Conservation (phyloP, 2,888 invertebrate species). For the Dryomyza anilis region DNA sequence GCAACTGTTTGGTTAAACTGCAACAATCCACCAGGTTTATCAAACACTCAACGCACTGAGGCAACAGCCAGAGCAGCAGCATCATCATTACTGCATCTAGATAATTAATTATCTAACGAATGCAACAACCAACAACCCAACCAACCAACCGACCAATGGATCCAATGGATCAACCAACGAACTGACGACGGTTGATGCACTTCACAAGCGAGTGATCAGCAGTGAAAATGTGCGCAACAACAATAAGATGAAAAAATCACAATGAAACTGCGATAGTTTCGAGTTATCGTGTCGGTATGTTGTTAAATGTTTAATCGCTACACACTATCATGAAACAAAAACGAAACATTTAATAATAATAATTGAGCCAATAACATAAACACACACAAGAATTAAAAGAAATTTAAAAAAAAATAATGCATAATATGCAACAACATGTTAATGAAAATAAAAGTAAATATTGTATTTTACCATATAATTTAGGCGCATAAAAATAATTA, state of each 20-base stretch:
- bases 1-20: too few species aligned
- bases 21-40: too few species aligned
- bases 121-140: too few species aligned
- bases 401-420: background rate
- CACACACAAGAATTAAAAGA: background rate
- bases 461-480: too few species aligned
- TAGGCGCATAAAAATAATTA: too few species aligned
- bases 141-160: too few species aligned
- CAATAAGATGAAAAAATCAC: slow-evolving; percentile 23
- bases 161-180: slow-evolving; percentile 19
- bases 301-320: slow-evolving; percentile 25
- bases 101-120: slow-evolving; percentile 33
- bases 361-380: slow-evolving; percentile 34
- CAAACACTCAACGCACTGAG: too few species aligned
- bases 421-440: background rate
- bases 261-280: slow-evolving; percentile 33
- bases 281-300: slow-evolving; percentile 33
- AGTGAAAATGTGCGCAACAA: slow-evolving; percentile 44
- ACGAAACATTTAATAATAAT: background rate
- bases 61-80: slow-evolving; percentile 26
- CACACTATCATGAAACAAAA: slow-evolving; percentile 7
- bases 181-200: slow-evolving; percentile 54
- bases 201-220: slow-evolving; percentile 54
- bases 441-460: background rate
- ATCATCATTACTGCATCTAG: slow-evolving; percentile 31